Base-by-base conservation (phyloP, 2,888 invertebrate species). In the Epistrophe grossulariae region DNA sequence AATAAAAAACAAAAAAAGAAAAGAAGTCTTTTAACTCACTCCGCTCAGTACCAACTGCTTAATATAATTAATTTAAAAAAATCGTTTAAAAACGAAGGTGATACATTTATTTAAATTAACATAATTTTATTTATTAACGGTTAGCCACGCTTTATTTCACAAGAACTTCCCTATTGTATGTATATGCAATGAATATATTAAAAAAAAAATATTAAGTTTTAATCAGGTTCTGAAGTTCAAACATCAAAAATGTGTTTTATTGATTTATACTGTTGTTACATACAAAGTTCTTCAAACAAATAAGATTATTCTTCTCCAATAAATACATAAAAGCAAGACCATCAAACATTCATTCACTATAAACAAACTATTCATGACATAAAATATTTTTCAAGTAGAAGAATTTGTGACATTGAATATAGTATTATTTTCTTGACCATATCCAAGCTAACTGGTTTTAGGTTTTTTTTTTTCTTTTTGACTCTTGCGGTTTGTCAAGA, bases 381-480 rank as follows among this genome's bases (percentile, higher is more conserved):
- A 7, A 55, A 55, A 31, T 55, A 4, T 15, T 15, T 13, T 35
- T 10, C 0, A 17, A 19, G 7, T 19, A 24, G 3, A n/a, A 19
- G 4, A 13, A 2, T 8, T 60, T 60, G 7, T 40, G 60, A 40
- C 19, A 60, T 60, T 60, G 40, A 60, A 60, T 13, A 19, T 13
- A 19, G 13, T 13, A 35, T 60, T 60, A 11, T 13, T 10, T 13
- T 59, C 59, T 15, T 15, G 15, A 60, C 40, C 19, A 38, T 24
- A 40, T 19, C 19, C 19, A 40, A 60, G 40, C 1, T 40, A 60
- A 60, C 60, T 60, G 40, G 60, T 60, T 60, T 40, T 13, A 13
- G 2, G 5, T 38, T 17, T 7, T 35, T n/a, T n/a, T n/a, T n/a
- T n/a, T n/a, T n/a, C n/a, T n/a, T 2, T n/a, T 57, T 38, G 59